Percentiles rank a stretch among this genome's conserved stretches.
Evolutionary conservation across 2,888 invertebrate genomes (phyloP).

Genomic region (Abrostola tripartita): DNA sequence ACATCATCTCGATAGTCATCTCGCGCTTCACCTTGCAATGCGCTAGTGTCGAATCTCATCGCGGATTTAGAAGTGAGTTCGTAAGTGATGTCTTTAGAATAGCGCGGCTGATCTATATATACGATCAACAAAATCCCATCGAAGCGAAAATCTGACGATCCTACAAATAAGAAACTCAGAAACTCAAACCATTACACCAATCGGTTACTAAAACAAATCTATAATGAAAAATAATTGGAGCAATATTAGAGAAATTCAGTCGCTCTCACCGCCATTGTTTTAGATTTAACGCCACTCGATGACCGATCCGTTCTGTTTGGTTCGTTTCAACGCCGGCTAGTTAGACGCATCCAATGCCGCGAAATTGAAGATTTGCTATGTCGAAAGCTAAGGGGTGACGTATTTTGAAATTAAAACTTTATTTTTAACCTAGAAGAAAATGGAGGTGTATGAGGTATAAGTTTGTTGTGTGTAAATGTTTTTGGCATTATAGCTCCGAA

Average conservation of each 20-base stretch:
- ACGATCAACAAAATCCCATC: too few species aligned
- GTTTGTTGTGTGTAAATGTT: background rate
- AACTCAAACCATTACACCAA: background rate
- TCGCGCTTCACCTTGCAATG: too few species aligned
- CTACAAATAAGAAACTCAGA: background rate
- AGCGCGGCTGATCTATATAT: too few species aligned
- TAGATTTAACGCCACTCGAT: constrained; percentile 54
- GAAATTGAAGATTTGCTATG: constrained; percentile 35
- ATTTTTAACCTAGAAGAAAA: too few species aligned
- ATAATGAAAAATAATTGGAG: constrained; percentile 26
- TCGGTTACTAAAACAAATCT: constrained; percentile 18
- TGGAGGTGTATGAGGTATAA: too few species aligned
- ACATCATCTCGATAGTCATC: too few species aligned
- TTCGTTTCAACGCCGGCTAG: constrained; percentile 27
- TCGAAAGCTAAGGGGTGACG: constrained; percentile 16
- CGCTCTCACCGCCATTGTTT: constrained; percentile 57
- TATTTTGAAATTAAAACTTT: constrained; percentile 15
- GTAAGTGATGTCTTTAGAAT: too few species aligned
- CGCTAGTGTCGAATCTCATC: too few species aligned
- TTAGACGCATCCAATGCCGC: constrained; percentile 31
- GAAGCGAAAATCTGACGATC: too few species aligned
- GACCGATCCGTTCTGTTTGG: constrained; percentile 64
- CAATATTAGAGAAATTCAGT: constrained; percentile 49
- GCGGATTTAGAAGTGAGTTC: too few species aligned
- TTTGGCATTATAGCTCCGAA: too few species aligned